Percentiles rank a stretch among this genome's conserved stretches.
Evolutionary conservation across 2,797 vertebrate genomes (phyloP).

Genomic region (Pangasius sanitwongsei): DNA sequence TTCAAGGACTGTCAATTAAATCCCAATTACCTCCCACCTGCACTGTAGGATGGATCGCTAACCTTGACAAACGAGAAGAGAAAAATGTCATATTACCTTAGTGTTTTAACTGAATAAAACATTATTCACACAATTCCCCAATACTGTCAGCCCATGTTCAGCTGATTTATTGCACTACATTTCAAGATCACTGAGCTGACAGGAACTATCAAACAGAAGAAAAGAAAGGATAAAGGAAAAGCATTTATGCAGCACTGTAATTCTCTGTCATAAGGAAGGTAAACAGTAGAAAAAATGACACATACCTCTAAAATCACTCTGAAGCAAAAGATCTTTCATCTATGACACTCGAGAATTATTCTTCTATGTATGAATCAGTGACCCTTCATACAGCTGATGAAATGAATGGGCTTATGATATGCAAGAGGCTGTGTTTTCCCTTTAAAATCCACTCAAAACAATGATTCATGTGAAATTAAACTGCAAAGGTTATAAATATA

Average conservation of each 20-base stretch:
- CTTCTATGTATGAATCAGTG: background rate
- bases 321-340: background rate
- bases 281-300: constrained; percentile 14
- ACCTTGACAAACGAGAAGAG: constrained; percentile 54
- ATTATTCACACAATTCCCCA: background rate
- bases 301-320: background rate
- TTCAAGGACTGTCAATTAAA: constrained; percentile 54
- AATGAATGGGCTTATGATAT: background rate
- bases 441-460: background rate
- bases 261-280: background rate
- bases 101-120: background rate
- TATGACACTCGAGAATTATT: background rate
- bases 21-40: constrained; percentile 45
- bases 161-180: constrained; percentile 53
- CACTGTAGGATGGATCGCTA: constrained; percentile 39
- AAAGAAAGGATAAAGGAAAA: background rate
- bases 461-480: background rate
- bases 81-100: constrained; percentile 18
- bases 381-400: background rate
- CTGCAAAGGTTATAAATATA: background rate
- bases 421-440: background rate
- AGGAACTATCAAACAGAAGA: constrained; percentile 13
- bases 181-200: constrained; percentile 15
- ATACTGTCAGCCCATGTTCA: constrained; percentile 9
- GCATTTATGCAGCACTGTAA: background rate